These are phyloP conservation scores for Arctopsyche grandis DNA, from an alignment of 1,140 invertebrate genomes.

Conservation along the genomic window DNA sequence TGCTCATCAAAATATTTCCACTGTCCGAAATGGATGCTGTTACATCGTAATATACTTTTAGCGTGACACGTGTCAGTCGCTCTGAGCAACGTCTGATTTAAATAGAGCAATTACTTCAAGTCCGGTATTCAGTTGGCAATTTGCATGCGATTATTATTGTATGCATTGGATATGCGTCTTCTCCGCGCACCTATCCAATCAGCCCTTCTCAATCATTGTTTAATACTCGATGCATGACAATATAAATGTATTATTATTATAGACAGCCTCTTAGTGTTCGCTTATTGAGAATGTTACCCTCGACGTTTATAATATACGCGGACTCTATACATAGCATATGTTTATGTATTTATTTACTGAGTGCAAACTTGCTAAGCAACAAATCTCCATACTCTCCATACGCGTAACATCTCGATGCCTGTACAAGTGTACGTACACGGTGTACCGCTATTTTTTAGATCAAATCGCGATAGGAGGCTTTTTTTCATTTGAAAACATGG, in stretches of 20 bases:
- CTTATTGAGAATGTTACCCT: not conserved
- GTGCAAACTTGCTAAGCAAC: conserved; percentile 34
- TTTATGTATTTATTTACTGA: conserved; percentile 8
- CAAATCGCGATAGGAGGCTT: not conserved
- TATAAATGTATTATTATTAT: too few species aligned
- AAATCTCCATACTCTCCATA: conserved; percentile 40
- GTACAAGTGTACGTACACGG: not conserved
- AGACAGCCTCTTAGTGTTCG: not conserved
- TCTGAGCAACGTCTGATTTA: conserved; percentile 27
- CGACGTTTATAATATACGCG: too few species aligned
- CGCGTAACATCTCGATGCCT: conserved; percentile 19
- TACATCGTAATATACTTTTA: too few species aligned
- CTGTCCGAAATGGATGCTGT: too few species aligned
- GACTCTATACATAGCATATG: not conserved
- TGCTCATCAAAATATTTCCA: too few species aligned
- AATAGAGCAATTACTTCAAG: conserved; percentile 44
- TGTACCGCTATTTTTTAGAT: not conserved
- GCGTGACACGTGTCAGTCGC: too few species aligned
- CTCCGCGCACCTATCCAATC: not conserved
- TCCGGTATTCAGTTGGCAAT: conserved; percentile 36
- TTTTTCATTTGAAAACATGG: not conserved
- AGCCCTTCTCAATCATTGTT: not conserved
- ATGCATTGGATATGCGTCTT: not conserved
- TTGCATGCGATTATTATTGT: conserved; percentile 37
- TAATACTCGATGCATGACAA: not conserved